Base-by-base conservation (phyloP, 2,888 invertebrate genomes). In the Philaethria dido region DNA sequence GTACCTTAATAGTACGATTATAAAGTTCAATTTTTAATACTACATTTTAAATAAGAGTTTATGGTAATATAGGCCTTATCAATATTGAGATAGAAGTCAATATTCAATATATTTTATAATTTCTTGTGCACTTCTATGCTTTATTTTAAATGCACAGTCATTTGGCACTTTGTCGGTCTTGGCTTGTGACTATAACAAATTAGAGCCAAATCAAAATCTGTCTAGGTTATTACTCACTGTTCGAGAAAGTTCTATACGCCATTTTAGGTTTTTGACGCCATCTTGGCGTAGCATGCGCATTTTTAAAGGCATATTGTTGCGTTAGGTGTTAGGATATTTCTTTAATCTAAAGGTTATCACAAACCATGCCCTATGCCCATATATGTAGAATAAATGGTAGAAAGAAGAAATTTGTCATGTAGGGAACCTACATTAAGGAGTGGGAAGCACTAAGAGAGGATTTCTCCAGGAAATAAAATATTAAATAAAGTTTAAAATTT, bases 161-260 rank as follows among this genome's bases (percentile, higher is more conserved):
- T 50, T 50, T 50, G 50, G 29, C 50, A 29, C 25, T 16, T 29
- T 29, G 29, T 50, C 29, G 50, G 50, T 50, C 25, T 29, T 4
- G 5, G 50, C 50, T 25, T 25, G 22, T n/a, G 8, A 25, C 25
- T n/a, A 25, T 9, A 25, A 25, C 14, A 25, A 25, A n/a, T 25
- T 25, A 50, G 25, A 50, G 50, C 25, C 50, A 50, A 50, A 50
- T 50, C 25, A 50, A 50, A 50, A 50, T 50, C 50, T 50, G 50
- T n/a, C 25, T 50, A 50, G 50, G n/a, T 50, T 50, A 42, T 36
- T 42, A 48, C 14, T 47, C 22, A n/a, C 9, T 50, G 3, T 50
- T 25, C 50, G 14, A 50, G 50, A 50, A 50, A 1, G 9, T 50
- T 50, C 25, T n/a, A 18, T 45, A 3, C 25, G 25, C 25, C n/a